Evolutionary conservation across 1,140 invertebrate species (phyloP), one percentile per base, ranked within the genome.

Genomic region (Apis florea): DNA sequence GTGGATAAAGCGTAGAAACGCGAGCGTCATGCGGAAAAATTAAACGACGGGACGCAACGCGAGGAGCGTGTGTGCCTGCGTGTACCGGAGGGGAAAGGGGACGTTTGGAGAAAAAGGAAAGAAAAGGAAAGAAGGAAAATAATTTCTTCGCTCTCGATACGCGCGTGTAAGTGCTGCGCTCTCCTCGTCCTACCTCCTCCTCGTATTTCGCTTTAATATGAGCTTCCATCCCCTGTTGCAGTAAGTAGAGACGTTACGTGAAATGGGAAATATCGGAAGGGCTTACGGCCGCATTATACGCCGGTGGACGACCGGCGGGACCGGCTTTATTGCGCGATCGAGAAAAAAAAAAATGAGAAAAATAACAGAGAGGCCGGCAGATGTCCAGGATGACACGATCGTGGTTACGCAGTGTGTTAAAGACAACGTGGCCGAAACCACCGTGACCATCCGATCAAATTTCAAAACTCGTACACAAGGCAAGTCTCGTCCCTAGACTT

Each of bases 171-270:
- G n/a, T n/a, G n/a, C n/a, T n/a, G n/a, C n/a, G n/a, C n/a, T n/a
- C n/a, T n/a, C n/a, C n/a, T n/a, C n/a, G n/a, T n/a, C n/a, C n/a
- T n/a, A n/a, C n/a, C n/a, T n/a, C 31, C 26, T 66, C 13, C 83
- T 90, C 91, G 88, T 93, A 93, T 91, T 91, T 92, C 88, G 85
- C 87, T 93, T 92, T 93, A 93, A 93, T 93, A 93, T 90, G 89
- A 89, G 88, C 83, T 83, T 15, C 79, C 75, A n/a, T n/a, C 79
- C 75, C 4, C 31, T 31, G 2, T 31, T 31, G 86, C 88, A n/a
- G 85, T 88, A 89, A 90, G 87, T 89, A 78, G 80, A 79, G 80
- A 83, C 85, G 89, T 92, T 91, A 90, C 87, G 91, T 93, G 93
- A 93, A 93, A 92, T 82, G 89, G 91, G 83, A 92, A 92, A 93